Percentiles rank a stretch among this genome's conserved stretches.
phyloP scores from a whole-genome alignment of 2,888 invertebrate species.

The Kryphioiulus occultus region DNA sequence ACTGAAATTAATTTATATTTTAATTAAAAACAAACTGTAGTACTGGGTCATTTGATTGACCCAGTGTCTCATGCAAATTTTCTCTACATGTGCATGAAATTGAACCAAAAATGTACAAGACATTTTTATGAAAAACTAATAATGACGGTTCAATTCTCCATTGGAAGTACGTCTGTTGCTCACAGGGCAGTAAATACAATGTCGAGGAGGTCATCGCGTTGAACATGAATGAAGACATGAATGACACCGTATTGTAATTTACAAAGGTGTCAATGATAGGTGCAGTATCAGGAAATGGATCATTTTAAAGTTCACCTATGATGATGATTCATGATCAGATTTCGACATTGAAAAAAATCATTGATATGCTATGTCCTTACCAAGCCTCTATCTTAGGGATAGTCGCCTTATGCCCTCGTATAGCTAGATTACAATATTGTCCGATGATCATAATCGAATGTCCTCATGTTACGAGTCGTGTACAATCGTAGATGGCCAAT shows the following conservation, averaged over 20 bases:
- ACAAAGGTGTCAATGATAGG: background rate
- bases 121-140: no score
- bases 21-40: no score
- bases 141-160: no score
- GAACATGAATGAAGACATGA: background rate
- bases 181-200: background rate
- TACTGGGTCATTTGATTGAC: no score
- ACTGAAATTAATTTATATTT: no score
- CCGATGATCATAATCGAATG: no score
- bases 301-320: background rate
- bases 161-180: background rate
- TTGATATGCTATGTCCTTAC: background rate
- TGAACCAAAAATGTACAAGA: no score
- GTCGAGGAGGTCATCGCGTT: background rate
- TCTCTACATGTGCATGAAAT: no score
- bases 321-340: background rate
- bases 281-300: background rate
- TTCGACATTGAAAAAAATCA: background rate
- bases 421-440: no score
- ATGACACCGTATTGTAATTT: background rate
- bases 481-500: no score
- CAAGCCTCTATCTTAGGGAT: slow-evolving; percentile 6
- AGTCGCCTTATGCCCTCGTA: background rate
- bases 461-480: no score
- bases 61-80: no score